Conservation (phyloP, 1,140 invertebrate species). For the Diorhabda carinulata region DNA sequence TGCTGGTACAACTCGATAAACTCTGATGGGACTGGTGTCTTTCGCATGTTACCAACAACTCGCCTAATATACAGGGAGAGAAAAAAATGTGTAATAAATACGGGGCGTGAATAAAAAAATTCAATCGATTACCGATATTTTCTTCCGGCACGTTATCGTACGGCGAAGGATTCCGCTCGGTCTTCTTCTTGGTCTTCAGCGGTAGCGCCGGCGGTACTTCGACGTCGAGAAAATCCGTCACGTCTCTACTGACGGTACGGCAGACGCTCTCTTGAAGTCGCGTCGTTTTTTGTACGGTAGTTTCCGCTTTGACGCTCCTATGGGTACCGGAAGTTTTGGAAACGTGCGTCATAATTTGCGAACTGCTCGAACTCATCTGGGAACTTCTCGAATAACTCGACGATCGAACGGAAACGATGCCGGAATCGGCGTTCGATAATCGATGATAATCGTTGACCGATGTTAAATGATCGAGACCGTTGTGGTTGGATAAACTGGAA, state of each 20-base stretch:
- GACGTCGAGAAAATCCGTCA: constrained; percentile 33
- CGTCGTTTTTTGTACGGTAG: constrained; percentile 16
- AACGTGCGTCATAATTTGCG: constrained; percentile 45
- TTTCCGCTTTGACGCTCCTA: constrained; percentile 37
- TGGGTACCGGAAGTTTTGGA: constrained; percentile 18
- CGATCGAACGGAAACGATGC: constrained; percentile 63
- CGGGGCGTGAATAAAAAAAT: background rate
- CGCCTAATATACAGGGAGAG: constrained; percentile 33
- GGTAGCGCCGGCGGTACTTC: constrained; percentile 64
- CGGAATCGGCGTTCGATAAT: constrained; percentile 56
- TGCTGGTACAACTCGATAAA: constrained; percentile 34
- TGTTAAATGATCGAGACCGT: constrained; percentile 34
- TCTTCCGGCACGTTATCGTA: constrained; percentile 69
- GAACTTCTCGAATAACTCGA: constrained; percentile 58
- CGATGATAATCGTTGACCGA: constrained; percentile 40
- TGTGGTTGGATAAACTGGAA: constrained; percentile 38
- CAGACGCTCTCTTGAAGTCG: constrained; percentile 7
- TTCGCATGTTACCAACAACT: constrained; percentile 55
- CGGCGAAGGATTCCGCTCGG: constrained; percentile 63
- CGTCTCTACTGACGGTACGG: constrained; percentile 16
- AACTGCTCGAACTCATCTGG: constrained; percentile 53
- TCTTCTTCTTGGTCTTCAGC: constrained; percentile 56
- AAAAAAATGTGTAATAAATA: background rate
- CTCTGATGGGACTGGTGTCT: constrained; percentile 48
- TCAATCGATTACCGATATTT: constrained; percentile 28